Conservation (phyloP, 2,113 vertebrate genomes). For the Tetraodon nigroviridis region DNA sequence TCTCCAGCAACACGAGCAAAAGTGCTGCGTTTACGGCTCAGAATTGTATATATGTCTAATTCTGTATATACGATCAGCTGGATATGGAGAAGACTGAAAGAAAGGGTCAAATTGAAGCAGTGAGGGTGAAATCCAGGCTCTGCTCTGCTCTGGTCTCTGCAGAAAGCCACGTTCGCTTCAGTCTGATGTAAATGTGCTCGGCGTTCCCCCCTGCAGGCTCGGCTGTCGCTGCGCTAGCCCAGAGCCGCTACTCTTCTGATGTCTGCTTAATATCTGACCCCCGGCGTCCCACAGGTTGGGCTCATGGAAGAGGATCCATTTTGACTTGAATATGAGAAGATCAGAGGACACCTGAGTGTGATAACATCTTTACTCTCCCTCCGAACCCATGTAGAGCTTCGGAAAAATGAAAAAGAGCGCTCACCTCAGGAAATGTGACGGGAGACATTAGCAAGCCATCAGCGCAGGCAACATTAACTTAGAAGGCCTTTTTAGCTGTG, state of each 20-base stretch:
- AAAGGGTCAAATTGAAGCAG: too few species aligned
- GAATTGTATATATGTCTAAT: too few species aligned
- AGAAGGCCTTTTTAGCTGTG: constrained; percentile 2
- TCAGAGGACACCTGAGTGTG: constrained; percentile 9
- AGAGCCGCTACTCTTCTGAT: constrained; percentile 19
- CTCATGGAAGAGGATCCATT: not conserved
- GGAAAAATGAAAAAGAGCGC: not conserved
- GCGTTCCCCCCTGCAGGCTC: constrained; percentile 14
- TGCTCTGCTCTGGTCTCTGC: constrained; percentile 8
- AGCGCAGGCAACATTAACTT: not conserved
- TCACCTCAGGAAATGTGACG: not conserved
- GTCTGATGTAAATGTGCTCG: constrained; percentile 24
- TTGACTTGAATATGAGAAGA: constrained; percentile 9
- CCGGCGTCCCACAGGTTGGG: not conserved
- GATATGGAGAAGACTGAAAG: too few species aligned
- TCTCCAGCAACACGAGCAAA: not conserved
- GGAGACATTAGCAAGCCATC: not conserved
- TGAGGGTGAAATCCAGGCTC: not conserved
- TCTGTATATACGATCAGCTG: too few species aligned
- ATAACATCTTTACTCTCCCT: constrained; percentile 12
- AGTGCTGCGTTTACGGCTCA: not conserved
- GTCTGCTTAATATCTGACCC: constrained; percentile 35
- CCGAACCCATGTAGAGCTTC: constrained; percentile 11
- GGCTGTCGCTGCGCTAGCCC: constrained; percentile 12
- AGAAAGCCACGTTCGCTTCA: constrained; percentile 15